These are phyloP conservation scores for Lemur catta DNA, from an alignment of 2,797 vertebrate species.

Conservation along the genomic window DNA sequence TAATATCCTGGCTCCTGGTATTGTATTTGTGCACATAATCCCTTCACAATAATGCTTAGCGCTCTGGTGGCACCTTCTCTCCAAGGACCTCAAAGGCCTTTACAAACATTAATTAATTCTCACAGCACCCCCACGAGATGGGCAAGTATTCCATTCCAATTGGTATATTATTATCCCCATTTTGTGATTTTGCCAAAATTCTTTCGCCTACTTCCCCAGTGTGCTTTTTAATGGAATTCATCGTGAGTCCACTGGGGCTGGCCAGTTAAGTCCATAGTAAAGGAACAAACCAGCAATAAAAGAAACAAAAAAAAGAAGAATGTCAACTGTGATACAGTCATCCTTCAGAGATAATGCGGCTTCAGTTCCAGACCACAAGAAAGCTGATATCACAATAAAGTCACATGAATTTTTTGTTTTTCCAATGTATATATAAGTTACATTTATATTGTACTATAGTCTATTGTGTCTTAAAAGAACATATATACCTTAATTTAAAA, in stretches of 20 bases:
- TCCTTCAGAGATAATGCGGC: background rate
- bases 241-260: background rate
- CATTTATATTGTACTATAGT: background rate
- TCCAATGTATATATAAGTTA: background rate
- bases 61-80: conserved; percentile 36
- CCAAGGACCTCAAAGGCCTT: conserved; percentile 38
- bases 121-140: background rate
- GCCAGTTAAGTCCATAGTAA: background rate
- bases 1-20: conserved; percentile 53
- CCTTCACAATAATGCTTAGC: conserved; percentile 44
- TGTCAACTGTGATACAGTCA: background rate
- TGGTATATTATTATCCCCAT: background rate
- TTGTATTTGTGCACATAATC: conserved; percentile 59
- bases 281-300: background rate
- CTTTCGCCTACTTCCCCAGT: conserved; percentile 14
- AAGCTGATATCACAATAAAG: background rate
- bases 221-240: background rate
- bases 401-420: background rate
- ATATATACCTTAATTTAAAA: background rate
- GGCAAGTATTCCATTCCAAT: background rate
- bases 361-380: background rate
- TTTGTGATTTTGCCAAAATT: conserved; percentile 45
- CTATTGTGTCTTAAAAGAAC: background rate
- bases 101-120: conserved; percentile 48
- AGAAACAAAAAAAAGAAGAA: background rate